phyloP scores from a whole-genome alignment of 2,113 vertebrate species.

The Toxotes chatareus region DNA sequence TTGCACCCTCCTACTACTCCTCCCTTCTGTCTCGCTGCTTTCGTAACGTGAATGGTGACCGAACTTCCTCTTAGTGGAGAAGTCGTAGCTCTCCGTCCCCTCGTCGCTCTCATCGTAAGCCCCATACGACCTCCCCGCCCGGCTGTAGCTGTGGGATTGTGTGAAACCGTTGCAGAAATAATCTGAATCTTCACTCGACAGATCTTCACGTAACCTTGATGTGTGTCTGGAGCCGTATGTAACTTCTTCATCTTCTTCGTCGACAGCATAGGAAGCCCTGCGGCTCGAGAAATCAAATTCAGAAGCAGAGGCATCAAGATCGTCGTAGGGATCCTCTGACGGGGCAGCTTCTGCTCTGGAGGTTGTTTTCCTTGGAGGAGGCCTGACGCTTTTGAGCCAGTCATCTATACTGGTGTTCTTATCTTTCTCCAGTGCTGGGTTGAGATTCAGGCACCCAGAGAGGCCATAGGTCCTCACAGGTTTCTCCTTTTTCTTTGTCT shows the following conservation, averaged over 20 bases:
- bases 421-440: constrained; percentile 72
- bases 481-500: constrained; percentile 69
- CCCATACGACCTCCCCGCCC: constrained; percentile 62
- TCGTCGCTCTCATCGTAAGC: constrained; percentile 74
- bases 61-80: constrained; percentile 86
- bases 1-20: constrained; percentile 62
- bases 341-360: constrained; percentile 62
- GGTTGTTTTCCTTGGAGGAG: constrained; percentile 79
- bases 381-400: constrained; percentile 89
- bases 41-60: constrained; percentile 81
- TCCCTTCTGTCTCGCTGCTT: constrained; percentile 66
- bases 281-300: constrained; percentile 86
- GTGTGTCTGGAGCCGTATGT: constrained; percentile 82
- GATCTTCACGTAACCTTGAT: constrained; percentile 76
- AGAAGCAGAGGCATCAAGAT: constrained; percentile 81
- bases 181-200: constrained; percentile 65
- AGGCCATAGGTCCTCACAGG: constrained; percentile 70
- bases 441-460: constrained; percentile 78
- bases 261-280: constrained; percentile 75
- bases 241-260: constrained; percentile 75
- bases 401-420: constrained; percentile 82
- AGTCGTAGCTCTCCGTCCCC: constrained; percentile 79
- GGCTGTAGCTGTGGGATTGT: constrained; percentile 57
- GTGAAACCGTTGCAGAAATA: constrained; percentile 71
- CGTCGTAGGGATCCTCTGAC: constrained; percentile 65